Evolutionary conservation across 2,797 vertebrate species (phyloP).

Genomic region (Gephyroberyx darwinii): DNA sequence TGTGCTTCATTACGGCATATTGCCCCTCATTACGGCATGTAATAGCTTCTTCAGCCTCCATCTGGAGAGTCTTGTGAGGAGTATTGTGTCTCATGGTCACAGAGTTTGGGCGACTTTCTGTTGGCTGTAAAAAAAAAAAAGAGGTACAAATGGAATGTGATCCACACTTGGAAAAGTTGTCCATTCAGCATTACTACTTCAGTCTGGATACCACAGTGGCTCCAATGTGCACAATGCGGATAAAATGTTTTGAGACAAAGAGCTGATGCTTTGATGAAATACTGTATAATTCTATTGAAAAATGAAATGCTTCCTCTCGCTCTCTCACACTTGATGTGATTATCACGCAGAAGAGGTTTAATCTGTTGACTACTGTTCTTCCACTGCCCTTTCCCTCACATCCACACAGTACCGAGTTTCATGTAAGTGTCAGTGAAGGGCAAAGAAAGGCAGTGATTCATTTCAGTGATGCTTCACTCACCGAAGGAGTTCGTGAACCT

Average conservation of each 20-base stretch:
- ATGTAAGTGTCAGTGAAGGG: conserved; percentile 18
- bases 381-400: conserved; percentile 25
- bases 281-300: conserved; percentile 18
- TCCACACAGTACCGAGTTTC: conserved; percentile 40
- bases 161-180: conserved; percentile 20
- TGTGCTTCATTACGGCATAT: conserved; percentile 11
- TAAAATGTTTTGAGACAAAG: conserved; percentile 28
- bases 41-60: conserved; percentile 1
- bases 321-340: conserved; percentile 30
- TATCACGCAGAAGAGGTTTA: conserved; percentile 25
- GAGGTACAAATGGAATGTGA: conserved; percentile 21
- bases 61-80: background rate
- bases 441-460: conserved; percentile 25
- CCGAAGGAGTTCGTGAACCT: conserved; percentile 31
- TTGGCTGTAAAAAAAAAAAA: conserved; percentile 23
- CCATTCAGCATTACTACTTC: conserved; percentile 15
- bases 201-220: conserved; percentile 6
- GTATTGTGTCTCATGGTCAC: background rate
- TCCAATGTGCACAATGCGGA: background rate
- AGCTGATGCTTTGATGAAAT: background rate
- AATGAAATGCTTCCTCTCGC: background rate
- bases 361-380: conserved; percentile 34
- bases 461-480: conserved; percentile 17
- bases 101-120: background rate
- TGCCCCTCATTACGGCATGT: conserved; percentile 2